phyloP scores from a whole-genome alignment of 2,888 invertebrate genomes.

The Lottia gigantea region DNA sequence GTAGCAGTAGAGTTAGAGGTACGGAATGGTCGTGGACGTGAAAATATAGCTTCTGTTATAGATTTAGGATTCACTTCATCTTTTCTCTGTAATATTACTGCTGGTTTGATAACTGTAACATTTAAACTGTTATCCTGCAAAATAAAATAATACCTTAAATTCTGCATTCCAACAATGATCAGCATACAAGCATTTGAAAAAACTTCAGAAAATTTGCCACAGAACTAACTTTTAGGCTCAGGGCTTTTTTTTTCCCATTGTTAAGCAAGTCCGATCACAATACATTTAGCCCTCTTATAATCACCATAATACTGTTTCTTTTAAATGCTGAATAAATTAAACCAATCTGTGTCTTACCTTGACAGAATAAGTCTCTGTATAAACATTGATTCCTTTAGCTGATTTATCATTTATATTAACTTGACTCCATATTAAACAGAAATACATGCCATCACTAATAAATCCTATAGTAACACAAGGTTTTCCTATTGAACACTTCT shows the following conservation, averaged over 20 bases:
- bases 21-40: constrained; percentile 60
- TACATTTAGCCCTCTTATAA: too few species aligned
- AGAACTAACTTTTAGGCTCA: too few species aligned
- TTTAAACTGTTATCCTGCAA: constrained; percentile 34
- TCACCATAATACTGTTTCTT: too few species aligned
- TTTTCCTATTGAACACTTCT: constrained; percentile 37
- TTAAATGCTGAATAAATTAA: too few species aligned
- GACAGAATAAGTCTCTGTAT: constrained; percentile 52
- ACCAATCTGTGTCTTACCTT: too few species aligned
- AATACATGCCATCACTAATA: constrained; percentile 62
- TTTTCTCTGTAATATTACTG: constrained; percentile 56
- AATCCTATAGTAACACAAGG: constrained; percentile 60
- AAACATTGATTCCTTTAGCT: constrained; percentile 57
- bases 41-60: constrained; percentile 62
- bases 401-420: constrained; percentile 53
- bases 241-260: too few species aligned
- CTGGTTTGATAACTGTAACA: constrained; percentile 33
- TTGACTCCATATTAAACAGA: constrained; percentile 64
- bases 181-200: not conserved
- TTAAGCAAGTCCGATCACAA: too few species aligned
- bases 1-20: constrained; percentile 59
- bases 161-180: not conserved
- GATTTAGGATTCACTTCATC: constrained; percentile 56
- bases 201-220: too few species aligned
- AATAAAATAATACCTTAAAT: constrained; percentile 7